Percentiles rank a stretch among this genome's conserved stretches.
Conservation (phyloP, 23 tunicate species). For the Oikopleura vanhoeffeni region DNA sequence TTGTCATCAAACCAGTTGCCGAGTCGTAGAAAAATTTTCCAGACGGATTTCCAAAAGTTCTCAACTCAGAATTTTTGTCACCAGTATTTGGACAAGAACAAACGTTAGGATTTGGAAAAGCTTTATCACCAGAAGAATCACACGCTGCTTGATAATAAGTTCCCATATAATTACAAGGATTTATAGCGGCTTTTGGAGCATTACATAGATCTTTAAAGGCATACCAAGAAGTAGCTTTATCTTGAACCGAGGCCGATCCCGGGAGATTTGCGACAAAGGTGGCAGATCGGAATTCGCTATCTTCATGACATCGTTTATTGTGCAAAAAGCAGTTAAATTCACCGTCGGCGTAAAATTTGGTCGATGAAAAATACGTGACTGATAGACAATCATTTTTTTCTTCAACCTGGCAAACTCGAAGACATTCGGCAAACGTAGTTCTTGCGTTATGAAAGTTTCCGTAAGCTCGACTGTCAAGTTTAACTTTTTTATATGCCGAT, state of each 20-base stretch:
- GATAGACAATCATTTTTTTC: slow-evolving; percentile 2
- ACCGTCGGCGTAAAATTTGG: not conserved
- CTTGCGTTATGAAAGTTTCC: not conserved
- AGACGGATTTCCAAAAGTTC: not conserved
- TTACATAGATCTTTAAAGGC: slow-evolving; percentile 9
- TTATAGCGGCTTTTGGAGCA: not conserved
- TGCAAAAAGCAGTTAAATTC: not conserved
- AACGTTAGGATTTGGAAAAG: not conserved
- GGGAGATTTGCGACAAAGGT: not conserved
- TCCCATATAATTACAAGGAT: not conserved
- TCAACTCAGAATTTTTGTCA: not conserved
- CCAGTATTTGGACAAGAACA: not conserved
- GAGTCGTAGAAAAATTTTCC: not conserved
- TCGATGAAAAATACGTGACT: not conserved
- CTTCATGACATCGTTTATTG: slow-evolving; percentile 14
- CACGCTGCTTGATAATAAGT: not conserved
- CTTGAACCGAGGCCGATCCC: not conserved
- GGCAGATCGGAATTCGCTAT: not conserved
- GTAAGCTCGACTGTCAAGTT: not conserved
- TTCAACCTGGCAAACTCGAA: not conserved
- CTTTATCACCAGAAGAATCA: not conserved
- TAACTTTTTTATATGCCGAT: not conserved
- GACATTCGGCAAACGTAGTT: not conserved
- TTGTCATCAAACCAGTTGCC: not conserved
- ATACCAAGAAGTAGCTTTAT: not conserved